phyloP scores from a whole-genome alignment of 2,797 vertebrate genomes.

The Alfaro cultratus region DNA sequence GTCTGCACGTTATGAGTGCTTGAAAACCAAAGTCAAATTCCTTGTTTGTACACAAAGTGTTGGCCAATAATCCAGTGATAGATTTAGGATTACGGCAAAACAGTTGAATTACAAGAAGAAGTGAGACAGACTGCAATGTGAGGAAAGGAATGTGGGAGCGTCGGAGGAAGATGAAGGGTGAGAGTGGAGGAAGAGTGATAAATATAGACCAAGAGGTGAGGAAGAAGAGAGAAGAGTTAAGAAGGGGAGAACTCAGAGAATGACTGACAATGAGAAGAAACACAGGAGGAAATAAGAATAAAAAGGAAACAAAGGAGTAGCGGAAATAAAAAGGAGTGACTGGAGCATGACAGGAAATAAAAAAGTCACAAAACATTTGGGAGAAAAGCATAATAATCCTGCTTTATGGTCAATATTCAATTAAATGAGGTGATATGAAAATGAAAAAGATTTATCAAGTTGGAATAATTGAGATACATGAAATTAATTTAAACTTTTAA shows the following conservation, averaged over 20 bases:
- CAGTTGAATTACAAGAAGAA: neutral
- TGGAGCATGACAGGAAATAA: neutral
- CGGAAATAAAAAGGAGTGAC: neutral
- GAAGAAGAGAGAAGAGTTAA: conserved; percentile 38
- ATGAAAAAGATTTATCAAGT: neutral
- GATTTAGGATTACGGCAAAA: neutral
- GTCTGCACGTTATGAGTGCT: too few species aligned
- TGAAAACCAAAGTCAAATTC: too few species aligned
- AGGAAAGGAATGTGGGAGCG: conserved; percentile 25
- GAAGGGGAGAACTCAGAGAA: conserved; percentile 26
- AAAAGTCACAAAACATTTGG: neutral
- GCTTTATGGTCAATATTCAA: neutral
- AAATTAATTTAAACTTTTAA: neutral
- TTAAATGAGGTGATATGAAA: neutral
- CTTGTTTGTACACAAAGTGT: too few species aligned
- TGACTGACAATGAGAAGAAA: conserved; percentile 10
- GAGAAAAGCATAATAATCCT: neutral
- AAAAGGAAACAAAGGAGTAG: neutral
- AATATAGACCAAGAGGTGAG: conserved; percentile 64
- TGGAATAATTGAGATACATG: neutral
- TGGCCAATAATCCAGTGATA: too few species aligned
- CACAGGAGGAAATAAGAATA: neutral
- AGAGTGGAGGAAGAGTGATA: conserved; percentile 55
- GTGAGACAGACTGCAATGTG: conserved; percentile 31
- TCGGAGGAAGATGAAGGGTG: conserved; percentile 42